A percentile compares a stretch with the other conserved stretches of the same genome.
These are phyloP conservation scores for Ormyrus nitidulus DNA, from an alignment of 2,888 invertebrate species.

Conservation along the genomic window DNA sequence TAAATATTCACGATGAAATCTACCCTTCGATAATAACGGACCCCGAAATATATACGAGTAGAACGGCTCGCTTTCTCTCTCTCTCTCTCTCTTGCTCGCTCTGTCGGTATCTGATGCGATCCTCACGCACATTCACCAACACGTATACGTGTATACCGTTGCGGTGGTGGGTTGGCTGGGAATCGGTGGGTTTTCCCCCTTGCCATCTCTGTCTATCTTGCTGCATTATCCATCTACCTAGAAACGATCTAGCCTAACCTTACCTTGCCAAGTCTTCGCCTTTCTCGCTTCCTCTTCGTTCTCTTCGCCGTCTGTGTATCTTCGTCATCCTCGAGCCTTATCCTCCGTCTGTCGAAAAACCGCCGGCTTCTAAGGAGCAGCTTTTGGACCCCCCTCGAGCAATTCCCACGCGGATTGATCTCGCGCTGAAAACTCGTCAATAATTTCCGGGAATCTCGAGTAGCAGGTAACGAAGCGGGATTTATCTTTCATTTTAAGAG, in stretches of 20 bases:
- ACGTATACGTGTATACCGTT: background rate
- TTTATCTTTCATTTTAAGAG: too few relatives aligned
- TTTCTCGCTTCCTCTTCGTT: slow-evolving; percentile 24
- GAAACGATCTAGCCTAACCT: slow-evolving; percentile 56
- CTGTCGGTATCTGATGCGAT: slow-evolving; percentile 64
- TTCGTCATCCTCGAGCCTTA: slow-evolving; percentile 9
- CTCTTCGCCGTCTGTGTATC: background rate
- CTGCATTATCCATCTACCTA: slow-evolving; percentile 60
- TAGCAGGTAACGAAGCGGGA: too few relatives aligned
- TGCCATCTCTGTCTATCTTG: slow-evolving; percentile 58
- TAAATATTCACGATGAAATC: slow-evolving; percentile 75
- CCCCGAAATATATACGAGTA: slow-evolving; percentile 67
- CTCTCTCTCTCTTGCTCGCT: background rate
- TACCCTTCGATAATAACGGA: slow-evolving; percentile 74
- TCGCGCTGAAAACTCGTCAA: slow-evolving; percentile 20
- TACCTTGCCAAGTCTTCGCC: background rate
- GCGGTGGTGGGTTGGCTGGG: background rate
- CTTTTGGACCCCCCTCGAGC: too few relatives aligned
- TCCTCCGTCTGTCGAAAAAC: slow-evolving; percentile 21
- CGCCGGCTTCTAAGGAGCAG: background rate
- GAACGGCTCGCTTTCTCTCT: slow-evolving; percentile 31
- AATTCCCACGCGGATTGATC: slow-evolving; percentile 21
- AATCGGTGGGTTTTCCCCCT: slow-evolving; percentile 31
- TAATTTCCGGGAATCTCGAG: slow-evolving; percentile 10
- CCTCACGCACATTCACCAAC: background rate